Evolutionary conservation across 2,797 vertebrate species (phyloP), one percentile per base, ranked within the genome.

Genomic region (Poecilia gillii): DNA sequence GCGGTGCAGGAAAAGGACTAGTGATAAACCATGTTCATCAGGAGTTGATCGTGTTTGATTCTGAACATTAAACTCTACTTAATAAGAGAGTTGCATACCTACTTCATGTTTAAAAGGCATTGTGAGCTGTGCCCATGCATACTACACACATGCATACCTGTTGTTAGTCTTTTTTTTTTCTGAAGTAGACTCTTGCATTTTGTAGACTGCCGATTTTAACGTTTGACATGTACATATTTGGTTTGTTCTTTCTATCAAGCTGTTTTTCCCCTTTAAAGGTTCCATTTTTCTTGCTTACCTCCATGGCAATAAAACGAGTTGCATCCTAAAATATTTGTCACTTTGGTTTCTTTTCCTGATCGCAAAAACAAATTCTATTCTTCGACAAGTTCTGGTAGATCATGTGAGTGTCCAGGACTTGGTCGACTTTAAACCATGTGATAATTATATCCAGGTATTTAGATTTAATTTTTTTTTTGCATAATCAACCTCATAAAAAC

Each of bases 211-310:
- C 84, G 20, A 4, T 66, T 75, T 59, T 28, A 74, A 80, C 74
- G 59, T 81, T 86, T 85, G 78, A 84, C 81, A 75, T 90, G 86
- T 93, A 86, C 74, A 91, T 92, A 90, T 81, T 87, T 87, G 36
- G 78, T 91, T 86, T 85, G 47, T 86, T 87, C 3, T 28, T 46
- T 16, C 25, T 77, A 72, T 89, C 41, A 72, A 77, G 55, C 43
- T 20, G 84, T 89, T 85, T 89, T 88, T 77, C 85, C 80, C 80
- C 76, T 18, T 80, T 14, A 16, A 81, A 77, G 55, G 70, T n/a
- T 3, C 64, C 77, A 36, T 74, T 86, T 88, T 84, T 79, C 33
- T 79, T 25, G 62, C 74, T 84, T 79, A 75, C 75, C 57, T 82
- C 72, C 78, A 87, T 84, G 59, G 72, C 79, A 92, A 93, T 93